Evolutionary conservation across 2,797 vertebrate species (phyloP), one percentile per base, ranked within the genome.

Genomic region (Eulemur coronatus): DNA sequence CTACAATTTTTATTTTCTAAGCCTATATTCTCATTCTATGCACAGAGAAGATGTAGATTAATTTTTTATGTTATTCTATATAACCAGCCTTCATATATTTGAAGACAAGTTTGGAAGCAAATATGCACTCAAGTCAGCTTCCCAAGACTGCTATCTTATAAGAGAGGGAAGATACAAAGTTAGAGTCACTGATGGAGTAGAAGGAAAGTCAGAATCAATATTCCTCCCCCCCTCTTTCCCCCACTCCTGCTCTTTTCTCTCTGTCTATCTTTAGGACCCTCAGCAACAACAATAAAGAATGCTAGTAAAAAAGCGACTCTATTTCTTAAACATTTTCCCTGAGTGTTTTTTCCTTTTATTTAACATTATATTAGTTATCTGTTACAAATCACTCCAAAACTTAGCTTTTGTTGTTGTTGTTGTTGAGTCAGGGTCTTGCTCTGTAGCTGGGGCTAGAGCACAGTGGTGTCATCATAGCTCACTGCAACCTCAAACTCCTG

Each of bases 251-350:
- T 30, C 7, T 35, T 33, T 20, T 41, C 10, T 38, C 18, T 10
- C 24, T 80, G 48, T 86, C 33, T 94, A n/a, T 89, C 84, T 98
- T 84, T 99, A 99, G 59, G 98, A 99, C 89, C 97, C 97, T 96
- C 97, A 98, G 0, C 97, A 98, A 79, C 97, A 98, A 84, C 57
- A 97, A 2, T 94, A 98, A 35, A 50, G 65, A 57, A 41, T 43
- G 5, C 63, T 52, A 82, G 14, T 15, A 38, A 26, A 72, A 65
- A 65, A 85, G 8, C 3, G 84, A 41, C 22, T 91, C 24, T 57
- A 43, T 48, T 89, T 94, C 89, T 73, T 65, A 89, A 79, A 88
- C 28, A 86, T 70, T 84, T 96, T 70, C 38, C 38, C 20, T 46
- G 87, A 86, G 30, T 28, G 18, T 46, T 43, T 82, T 48, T 52